Percentiles rank a stretch among this genome's conserved stretches.
Evolutionary conservation across 2,888 invertebrate genomes (phyloP).

Genomic region (Zelleria hepariella): DNA sequence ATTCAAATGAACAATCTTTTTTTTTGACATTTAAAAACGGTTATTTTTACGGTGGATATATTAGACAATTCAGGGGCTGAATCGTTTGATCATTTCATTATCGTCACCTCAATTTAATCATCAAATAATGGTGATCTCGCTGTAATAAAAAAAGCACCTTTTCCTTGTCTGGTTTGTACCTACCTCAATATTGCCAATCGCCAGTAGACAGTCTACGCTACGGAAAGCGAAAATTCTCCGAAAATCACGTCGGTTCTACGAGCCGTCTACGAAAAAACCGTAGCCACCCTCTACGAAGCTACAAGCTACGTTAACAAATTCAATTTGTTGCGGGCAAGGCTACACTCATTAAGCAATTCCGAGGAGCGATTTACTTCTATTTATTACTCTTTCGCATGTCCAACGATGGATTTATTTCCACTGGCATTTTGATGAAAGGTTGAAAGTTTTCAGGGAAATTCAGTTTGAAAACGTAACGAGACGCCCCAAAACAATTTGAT

Average conservation of each 20-base stretch:
- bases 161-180: no score
- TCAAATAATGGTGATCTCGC: not conserved
- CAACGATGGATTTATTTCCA: not conserved
- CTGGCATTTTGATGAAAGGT: not conserved
- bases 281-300: not conserved
- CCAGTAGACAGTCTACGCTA: not conserved
- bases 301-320: constrained; percentile 6
- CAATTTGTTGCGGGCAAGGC: constrained; percentile 6
- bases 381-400: constrained; percentile 2
- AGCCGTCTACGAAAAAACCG: not conserved
- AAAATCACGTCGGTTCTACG: no score
- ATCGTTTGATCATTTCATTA: not conserved
- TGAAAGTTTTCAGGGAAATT: not conserved
- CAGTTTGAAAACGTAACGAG: no score
- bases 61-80: no score
- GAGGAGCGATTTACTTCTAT: not conserved
- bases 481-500: no score
- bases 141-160: not conserved
- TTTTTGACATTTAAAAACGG: no score
- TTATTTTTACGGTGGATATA: no score
- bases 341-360: not conserved
- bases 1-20: no score
- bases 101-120: not conserved
- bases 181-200: not conserved
- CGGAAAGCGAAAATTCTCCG: no score